Base-by-base conservation (phyloP, 1,140 invertebrate genomes). In the Tetragnatha versicolor region DNA sequence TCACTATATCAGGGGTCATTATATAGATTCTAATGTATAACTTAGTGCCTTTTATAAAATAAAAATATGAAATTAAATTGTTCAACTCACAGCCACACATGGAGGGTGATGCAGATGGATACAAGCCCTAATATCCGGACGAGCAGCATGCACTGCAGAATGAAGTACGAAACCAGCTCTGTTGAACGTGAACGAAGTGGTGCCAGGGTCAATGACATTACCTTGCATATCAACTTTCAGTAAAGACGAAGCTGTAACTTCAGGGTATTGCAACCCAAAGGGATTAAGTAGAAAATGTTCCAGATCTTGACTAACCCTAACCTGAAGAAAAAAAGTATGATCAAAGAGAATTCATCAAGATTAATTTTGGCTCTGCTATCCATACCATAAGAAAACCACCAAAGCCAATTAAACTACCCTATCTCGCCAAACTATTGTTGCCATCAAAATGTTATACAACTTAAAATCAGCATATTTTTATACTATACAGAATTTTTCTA, bases 211-310 rank as follows among this genome's bases (percentile, higher is more conserved):
- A 35, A 98, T 89, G 17, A 88, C 82, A 70, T 87, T 84, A 0
- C 88, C 88, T 79, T 87, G 86, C 92, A 98, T 95, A 84, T 97
- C 94, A 14, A 98, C 92, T 88, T 99, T 99, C 45, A 98, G 91
- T 79, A 99, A 89, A 75, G 94, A 93, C 25, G 95, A 97, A n/a
- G 98, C 98, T 42, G 97, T 99, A 6, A 98, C 90, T 89, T 99
- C 98, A 85, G 97, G 93, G 84, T 96, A 99, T 45, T 98, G 88
- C 84, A 99, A 88, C 1, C 98, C 98, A 82, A 95, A 97, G 0
- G 98, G 97, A 86, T 98, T 98, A 3, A 99, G 92, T 83, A 99
- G 87, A 86, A 99, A 98, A 83, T 98, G 94, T 85, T 99, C 97
- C 81, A 94, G 91, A 80, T 98, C 96, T 81, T 96, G 95, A 87